A percentile compares a stretch with the other conserved stretches of the same genome.
Conservation (phyloP, 92 coral and sea anemone genomes). For the Porites divaricata region DNA sequence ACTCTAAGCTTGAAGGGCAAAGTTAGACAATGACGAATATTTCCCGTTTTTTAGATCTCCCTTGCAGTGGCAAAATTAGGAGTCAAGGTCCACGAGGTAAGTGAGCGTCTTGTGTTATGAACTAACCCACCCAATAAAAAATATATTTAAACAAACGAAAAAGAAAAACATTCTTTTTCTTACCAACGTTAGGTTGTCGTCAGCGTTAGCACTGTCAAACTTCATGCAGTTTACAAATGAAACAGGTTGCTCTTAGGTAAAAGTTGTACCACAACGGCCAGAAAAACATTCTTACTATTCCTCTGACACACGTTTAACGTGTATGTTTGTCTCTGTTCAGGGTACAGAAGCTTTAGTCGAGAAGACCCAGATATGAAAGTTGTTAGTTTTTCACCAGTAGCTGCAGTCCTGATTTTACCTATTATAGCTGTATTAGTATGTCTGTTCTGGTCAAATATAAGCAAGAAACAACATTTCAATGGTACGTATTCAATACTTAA, state of each 20-base stretch:
- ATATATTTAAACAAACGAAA: too few relatives aligned
- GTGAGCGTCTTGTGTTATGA: not conserved
- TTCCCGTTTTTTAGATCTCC: not conserved
- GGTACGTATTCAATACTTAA: not conserved
- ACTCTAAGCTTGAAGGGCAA: too few relatives aligned
- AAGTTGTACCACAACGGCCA: too few relatives aligned
- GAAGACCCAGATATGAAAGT: not conserved
- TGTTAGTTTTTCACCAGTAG: slow-evolving; percentile 5
- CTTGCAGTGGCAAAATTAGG: not conserved
- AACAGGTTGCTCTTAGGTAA: too few relatives aligned
- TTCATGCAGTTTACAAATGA: too few relatives aligned
- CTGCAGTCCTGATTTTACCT: not conserved
- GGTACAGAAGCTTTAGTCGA: not conserved
- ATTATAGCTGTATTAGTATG: not conserved
- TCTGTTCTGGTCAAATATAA: not conserved
- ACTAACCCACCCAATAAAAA: too few relatives aligned
- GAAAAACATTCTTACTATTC: too few relatives aligned
- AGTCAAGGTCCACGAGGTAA: not conserved
- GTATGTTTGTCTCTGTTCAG: not conserved
- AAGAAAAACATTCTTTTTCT: too few relatives aligned
- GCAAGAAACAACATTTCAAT: not conserved
- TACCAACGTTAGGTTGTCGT: too few relatives aligned
- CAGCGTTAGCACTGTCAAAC: too few relatives aligned
- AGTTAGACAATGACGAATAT: not conserved
- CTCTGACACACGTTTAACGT: too few relatives aligned